Evolutionary conservation across 2,113 vertebrate genomes (phyloP).

Genomic region (Leucosticte australis): DNA sequence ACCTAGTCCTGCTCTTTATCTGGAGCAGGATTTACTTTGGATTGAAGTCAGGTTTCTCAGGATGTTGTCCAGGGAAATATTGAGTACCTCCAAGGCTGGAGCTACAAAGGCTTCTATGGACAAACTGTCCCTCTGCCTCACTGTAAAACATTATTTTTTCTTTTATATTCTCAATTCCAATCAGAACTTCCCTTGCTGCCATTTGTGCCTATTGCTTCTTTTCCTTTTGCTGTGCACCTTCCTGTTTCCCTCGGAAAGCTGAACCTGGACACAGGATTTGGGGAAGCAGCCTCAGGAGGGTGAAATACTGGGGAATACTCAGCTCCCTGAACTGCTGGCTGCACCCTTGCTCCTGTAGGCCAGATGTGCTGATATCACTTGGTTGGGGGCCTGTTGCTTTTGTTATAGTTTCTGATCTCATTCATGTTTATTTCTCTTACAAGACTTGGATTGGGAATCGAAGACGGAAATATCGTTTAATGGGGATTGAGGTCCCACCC

Average conservation of each 20-base stretch:
- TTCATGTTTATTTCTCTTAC: slow-evolving; percentile 70
- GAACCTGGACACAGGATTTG: not conserved
- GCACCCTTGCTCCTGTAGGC: not conserved
- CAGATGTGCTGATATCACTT: slow-evolving; percentile 9
- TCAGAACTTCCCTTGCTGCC: not conserved
- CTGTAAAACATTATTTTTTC: not conserved
- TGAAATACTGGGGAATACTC: not conserved
- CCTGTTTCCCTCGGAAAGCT: not conserved
- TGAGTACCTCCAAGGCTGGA: not conserved
- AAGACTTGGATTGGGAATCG: slow-evolving; percentile 99
- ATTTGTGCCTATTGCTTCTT: not conserved
- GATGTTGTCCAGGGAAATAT: not conserved
- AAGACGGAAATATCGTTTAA: slow-evolving; percentile 95
- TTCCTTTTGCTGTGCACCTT: not conserved
- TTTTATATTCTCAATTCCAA: not conserved
- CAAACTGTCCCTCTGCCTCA: not conserved
- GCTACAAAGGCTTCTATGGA: not conserved
- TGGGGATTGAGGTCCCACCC: slow-evolving; percentile 96
- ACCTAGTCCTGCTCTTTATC: not conserved
- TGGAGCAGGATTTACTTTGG: not conserved
- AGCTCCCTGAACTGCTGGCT: not conserved
- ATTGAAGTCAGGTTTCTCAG: not conserved
- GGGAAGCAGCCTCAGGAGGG: not conserved
- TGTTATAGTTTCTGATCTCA: slow-evolving; percentile 44
- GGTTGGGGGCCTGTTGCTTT: slow-evolving; percentile 44